These are phyloP conservation scores for Arctia plantaginis DNA, from an alignment of 2,888 invertebrate species.

Conservation along the genomic window DNA sequence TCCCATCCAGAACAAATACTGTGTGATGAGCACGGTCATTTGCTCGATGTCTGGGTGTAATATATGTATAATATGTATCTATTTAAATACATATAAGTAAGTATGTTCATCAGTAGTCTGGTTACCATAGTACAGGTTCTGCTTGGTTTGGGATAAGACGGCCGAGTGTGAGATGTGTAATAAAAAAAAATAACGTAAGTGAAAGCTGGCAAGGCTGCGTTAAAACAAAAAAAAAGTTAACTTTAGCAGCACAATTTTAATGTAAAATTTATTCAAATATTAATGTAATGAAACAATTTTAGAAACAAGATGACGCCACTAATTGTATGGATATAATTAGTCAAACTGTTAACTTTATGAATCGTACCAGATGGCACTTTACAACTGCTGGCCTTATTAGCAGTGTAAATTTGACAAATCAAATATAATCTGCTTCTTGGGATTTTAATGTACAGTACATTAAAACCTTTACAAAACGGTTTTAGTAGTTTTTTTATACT, in stretches of 20 bases:
- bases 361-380: slow-evolving; percentile 31
- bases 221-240: not conserved
- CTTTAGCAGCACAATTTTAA: not conserved
- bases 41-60: too few relatives aligned
- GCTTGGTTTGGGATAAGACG: too few relatives aligned
- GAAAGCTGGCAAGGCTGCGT: not conserved
- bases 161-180: too few relatives aligned
- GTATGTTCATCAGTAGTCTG: too few relatives aligned
- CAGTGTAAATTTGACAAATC: not conserved
- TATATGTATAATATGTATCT: too few relatives aligned
- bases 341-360: slow-evolving; percentile 32
- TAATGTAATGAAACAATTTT: slow-evolving; percentile 31
- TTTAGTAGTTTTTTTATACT: too few relatives aligned
- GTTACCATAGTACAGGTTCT: too few relatives aligned
- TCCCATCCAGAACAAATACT: too few relatives aligned
- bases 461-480: too few relatives aligned
- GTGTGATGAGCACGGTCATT: too few relatives aligned
- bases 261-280: slow-evolving; percentile 28
- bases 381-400: slow-evolving; percentile 12
- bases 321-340: slow-evolving; percentile 49
- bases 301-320: slow-evolving; percentile 19
- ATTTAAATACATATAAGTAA: too few relatives aligned
- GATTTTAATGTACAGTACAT: not conserved
- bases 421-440: not conserved
- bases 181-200: too few relatives aligned